phyloP scores from a whole-genome alignment of 2,888 invertebrate species.

The Altica lythri region DNA sequence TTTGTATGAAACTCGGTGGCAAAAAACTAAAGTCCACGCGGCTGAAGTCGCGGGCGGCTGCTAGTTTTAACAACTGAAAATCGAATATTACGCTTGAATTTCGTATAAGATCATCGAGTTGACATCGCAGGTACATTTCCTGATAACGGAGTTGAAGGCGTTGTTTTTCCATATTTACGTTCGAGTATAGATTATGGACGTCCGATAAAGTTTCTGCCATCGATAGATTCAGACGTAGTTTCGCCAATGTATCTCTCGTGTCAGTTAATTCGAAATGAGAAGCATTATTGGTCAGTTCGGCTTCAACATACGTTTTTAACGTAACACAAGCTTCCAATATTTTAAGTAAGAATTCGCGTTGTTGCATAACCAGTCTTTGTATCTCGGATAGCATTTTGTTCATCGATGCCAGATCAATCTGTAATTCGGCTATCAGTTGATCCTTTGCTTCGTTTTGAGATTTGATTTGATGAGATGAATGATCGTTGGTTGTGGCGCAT shows the following conservation, averaged over 20 bases:
- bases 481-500: conserved; percentile 69
- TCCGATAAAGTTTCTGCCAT: conserved; percentile 65
- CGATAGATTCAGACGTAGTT: conserved; percentile 65
- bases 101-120: conserved; percentile 71
- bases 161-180: conserved; percentile 68
- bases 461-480: conserved; percentile 70
- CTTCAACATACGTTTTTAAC: conserved; percentile 75
- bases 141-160: conserved; percentile 70
- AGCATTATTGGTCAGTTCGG: conserved; percentile 71
- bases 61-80: conserved; percentile 69
- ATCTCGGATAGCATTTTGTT: conserved; percentile 72
- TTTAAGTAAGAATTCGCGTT: conserved; percentile 73
- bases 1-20: no score
- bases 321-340: conserved; percentile 76
- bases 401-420: conserved; percentile 69
- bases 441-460: conserved; percentile 59
- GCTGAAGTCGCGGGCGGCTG: no score
- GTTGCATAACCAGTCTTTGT: conserved; percentile 71
- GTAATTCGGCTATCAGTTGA: conserved; percentile 65
- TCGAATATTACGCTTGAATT: conserved; percentile 69
- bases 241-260: conserved; percentile 66
- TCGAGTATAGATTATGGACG: conserved; percentile 65
- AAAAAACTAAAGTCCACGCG: no score
- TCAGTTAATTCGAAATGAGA: conserved; percentile 70
- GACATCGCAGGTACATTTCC: conserved; percentile 73